These are phyloP conservation scores for Anoplolepis gracilipes DNA, from an alignment of 1,140 invertebrate genomes.

Conservation along the genomic window DNA sequence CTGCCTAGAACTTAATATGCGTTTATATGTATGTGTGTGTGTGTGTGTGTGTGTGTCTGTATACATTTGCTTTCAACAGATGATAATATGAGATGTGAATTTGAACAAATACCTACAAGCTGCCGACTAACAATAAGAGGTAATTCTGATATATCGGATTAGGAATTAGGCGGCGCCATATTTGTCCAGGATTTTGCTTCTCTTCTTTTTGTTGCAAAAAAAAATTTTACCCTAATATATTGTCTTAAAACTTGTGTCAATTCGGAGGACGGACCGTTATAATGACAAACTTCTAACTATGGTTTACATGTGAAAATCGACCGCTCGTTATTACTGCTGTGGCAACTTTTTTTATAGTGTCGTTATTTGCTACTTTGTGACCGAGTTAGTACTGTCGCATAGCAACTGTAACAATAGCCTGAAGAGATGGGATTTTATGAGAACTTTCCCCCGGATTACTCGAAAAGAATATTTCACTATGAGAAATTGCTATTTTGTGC, in stretches of 20 bases:
- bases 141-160: slow-evolving; percentile 78
- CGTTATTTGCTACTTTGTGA: slow-evolving; percentile 15
- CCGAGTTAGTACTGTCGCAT: background rate
- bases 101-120: slow-evolving; percentile 59
- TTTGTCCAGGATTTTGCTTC: slow-evolving; percentile 53
- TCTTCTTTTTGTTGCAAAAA: slow-evolving; percentile 16
- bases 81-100: slow-evolving; percentile 50
- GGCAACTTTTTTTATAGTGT: slow-evolving; percentile 12
- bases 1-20: slow-evolving; percentile 61
- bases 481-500: background rate
- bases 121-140: slow-evolving; percentile 45
- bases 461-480: background rate
- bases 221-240: background rate
- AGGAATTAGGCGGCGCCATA: slow-evolving; percentile 54
- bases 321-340: background rate
- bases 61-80: background rate
- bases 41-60: background rate
- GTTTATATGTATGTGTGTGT: no score
- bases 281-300: slow-evolving; percentile 18
- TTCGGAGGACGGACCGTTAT: background rate
- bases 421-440: slow-evolving; percentile 1
- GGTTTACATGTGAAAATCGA: slow-evolving; percentile 25
- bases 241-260: slow-evolving; percentile 45
- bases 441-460: background rate
- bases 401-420: slow-evolving; percentile 3